A percentile compares a stretch with the other conserved stretches of the same genome.
Evolutionary conservation across 2,888 invertebrate genomes (phyloP).

Genomic region (Lamproptera curius): DNA sequence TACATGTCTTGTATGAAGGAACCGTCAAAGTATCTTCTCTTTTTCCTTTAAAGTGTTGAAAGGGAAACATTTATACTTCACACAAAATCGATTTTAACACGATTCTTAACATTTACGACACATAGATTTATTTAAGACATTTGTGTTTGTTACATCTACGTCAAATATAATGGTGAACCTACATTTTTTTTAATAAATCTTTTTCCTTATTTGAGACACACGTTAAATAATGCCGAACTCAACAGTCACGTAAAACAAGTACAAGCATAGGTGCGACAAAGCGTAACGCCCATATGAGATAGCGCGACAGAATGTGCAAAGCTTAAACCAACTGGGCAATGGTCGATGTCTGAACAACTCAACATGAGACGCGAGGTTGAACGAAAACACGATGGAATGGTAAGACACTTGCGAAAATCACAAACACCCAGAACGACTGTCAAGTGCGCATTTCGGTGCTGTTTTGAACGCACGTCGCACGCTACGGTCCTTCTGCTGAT

Average conservation of each 20-base stretch:
- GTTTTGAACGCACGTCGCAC: background rate
- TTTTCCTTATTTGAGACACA: too few relatives aligned
- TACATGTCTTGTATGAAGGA: conserved; percentile 11
- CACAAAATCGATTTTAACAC: too few relatives aligned
- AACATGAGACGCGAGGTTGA: background rate
- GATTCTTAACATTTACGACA: too few relatives aligned
- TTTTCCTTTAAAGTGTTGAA: too few relatives aligned
- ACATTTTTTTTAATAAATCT: too few relatives aligned
- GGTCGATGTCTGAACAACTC: background rate
- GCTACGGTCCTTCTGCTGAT: background rate
- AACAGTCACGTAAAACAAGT: too few relatives aligned
- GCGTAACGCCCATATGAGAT: background rate
- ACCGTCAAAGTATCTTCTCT: background rate
- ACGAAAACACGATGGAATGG: conserved; percentile 1
- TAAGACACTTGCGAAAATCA: background rate
- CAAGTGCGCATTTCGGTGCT: background rate
- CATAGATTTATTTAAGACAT: too few relatives aligned
- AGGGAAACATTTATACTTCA: too few relatives aligned
- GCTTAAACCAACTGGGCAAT: conserved; percentile 1
- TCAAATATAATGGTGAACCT: too few relatives aligned
- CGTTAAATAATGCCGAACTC: too few relatives aligned
- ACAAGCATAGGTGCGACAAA: conserved; percentile 4
- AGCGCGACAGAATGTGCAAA: conserved; percentile 8
- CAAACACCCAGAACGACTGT: conserved; percentile 5
- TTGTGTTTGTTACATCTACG: too few relatives aligned